Percentiles rank a stretch among this genome's conserved stretches.
phyloP scores from a whole-genome alignment of 2,113 vertebrate species.

The Brachyhypopomus gauderio region DNA sequence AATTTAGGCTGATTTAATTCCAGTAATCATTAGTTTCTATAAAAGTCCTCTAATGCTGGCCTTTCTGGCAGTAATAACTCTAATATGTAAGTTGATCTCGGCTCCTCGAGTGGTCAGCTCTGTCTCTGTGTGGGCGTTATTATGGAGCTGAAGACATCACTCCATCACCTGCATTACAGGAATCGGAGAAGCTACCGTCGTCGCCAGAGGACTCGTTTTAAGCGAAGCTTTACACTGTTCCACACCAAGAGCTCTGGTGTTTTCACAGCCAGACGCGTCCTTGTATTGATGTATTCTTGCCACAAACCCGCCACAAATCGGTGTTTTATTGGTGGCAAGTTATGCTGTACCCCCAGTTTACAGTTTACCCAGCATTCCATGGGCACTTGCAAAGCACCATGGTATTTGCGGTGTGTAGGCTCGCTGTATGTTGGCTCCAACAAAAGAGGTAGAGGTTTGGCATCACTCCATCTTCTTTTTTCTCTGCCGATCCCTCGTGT shows the following conservation, averaged over 20 bases:
- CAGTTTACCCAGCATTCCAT: too few relatives aligned
- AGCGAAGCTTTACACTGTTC: not conserved
- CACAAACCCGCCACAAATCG: not conserved
- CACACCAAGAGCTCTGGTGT: not conserved
- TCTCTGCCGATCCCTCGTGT: too few relatives aligned
- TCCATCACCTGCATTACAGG: slow-evolving; percentile 34
- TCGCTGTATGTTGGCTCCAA: too few relatives aligned
- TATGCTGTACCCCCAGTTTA: too few relatives aligned
- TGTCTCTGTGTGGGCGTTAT: not conserved
- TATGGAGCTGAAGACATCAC: slow-evolving; percentile 11
- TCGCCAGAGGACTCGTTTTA: slow-evolving; percentile 19
- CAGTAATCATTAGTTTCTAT: slow-evolving; percentile 50
- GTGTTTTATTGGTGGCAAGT: not conserved
- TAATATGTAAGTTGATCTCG: slow-evolving; percentile 61
- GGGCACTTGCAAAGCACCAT: too few relatives aligned
- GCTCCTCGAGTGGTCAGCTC: slow-evolving; percentile 36
- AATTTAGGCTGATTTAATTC: slow-evolving; percentile 23
- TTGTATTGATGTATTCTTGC: not conserved
- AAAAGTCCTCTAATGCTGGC: slow-evolving; percentile 54
- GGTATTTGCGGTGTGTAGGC: too few relatives aligned
- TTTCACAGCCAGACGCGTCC: not conserved
- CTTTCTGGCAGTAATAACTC: slow-evolving; percentile 56
- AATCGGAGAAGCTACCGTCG: not conserved
- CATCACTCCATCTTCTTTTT: too few relatives aligned
- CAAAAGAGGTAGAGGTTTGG: too few relatives aligned